Percentiles rank a stretch among this genome's conserved stretches.
Conservation (phyloP, 2,113 vertebrate species). For the Antennarius striatus region DNA sequence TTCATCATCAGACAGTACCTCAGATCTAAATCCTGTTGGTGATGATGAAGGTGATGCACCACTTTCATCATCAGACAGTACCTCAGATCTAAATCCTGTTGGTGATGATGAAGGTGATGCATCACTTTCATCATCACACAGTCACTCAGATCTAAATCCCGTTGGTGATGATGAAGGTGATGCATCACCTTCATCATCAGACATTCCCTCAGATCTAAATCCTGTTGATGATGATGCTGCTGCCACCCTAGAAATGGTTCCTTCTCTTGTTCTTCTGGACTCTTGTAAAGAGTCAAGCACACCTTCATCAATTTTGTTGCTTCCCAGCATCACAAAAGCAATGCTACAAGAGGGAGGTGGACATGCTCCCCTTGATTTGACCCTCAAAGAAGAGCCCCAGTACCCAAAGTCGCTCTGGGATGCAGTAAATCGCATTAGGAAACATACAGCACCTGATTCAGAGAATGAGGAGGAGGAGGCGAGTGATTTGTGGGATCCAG, state of each 20-base stretch:
- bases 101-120: slow-evolving; percentile 23
- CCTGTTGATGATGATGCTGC: slow-evolving; percentile 9
- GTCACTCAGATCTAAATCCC: too few species aligned
- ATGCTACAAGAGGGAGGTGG: slow-evolving; percentile 1
- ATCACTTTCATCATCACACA: too few species aligned
- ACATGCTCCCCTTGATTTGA: background rate
- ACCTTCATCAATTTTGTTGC: slow-evolving; percentile 10
- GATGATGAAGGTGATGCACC: too few species aligned
- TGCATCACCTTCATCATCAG: background rate
- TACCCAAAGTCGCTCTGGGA: slow-evolving; percentile 83
- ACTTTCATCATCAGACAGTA: slow-evolving; percentile 8
- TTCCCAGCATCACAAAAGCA: slow-evolving; percentile 8
- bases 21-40: too few species aligned
- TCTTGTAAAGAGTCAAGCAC: slow-evolving; percentile 19
- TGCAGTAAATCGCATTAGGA: slow-evolving; percentile 88
- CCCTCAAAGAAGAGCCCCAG: slow-evolving; percentile 45
- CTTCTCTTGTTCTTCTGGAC: slow-evolving; percentile 10
- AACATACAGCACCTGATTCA: slow-evolving; percentile 91
- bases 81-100: slow-evolving; percentile 3
- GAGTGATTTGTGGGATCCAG: slow-evolving; percentile 66
- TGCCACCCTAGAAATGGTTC: slow-evolving; percentile 13
- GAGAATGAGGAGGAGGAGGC: slow-evolving; percentile 86
- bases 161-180: too few species aligned
- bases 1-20: too few species aligned
- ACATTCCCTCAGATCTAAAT: slow-evolving; percentile 7